Evolutionary conservation across 2,888 invertebrate species (phyloP).

Genomic region (Agriotes lineatus): DNA sequence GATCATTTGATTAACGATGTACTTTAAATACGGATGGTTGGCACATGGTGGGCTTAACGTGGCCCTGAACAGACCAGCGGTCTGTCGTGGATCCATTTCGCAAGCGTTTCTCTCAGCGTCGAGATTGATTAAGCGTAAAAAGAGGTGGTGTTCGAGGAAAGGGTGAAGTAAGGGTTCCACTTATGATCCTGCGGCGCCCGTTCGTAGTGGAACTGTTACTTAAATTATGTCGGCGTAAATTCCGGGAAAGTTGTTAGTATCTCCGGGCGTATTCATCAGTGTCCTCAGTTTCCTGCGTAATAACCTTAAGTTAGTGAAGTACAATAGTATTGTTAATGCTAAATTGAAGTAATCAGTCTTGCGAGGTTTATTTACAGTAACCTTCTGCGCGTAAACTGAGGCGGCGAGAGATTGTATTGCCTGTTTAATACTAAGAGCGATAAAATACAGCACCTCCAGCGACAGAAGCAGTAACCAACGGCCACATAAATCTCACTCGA

Average conservation of each 20-base stretch:
- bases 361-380: constrained; percentile 49
- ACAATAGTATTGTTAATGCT: constrained; percentile 44
- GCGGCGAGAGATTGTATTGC: constrained; percentile 58
- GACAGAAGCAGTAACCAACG: constrained; percentile 60
- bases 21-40: too few relatives aligned
- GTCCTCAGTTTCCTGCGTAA: constrained; percentile 40
- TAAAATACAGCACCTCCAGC: constrained; percentile 61
- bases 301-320: constrained; percentile 39
- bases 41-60: too few relatives aligned
- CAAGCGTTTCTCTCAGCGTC: too few relatives aligned
- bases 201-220: constrained; percentile 15
- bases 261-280: constrained; percentile 33
- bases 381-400: constrained; percentile 49
- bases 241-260: constrained; percentile 26
- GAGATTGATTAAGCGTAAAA: too few relatives aligned
- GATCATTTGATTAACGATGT: too few relatives aligned
- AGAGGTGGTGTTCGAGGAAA: not conserved
- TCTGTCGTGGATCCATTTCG: too few relatives aligned
- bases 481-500: constrained; percentile 62
- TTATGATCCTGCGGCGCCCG: constrained; percentile 16
- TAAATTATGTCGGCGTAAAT: constrained; percentile 32
- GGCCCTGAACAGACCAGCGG: too few relatives aligned
- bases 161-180: constrained; percentile 11
- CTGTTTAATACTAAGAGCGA: constrained; percentile 60
- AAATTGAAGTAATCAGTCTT: constrained; percentile 50